A percentile compares a stretch with the other conserved stretches of the same genome.
These are phyloP conservation scores for Ceryle rudis DNA, from an alignment of 2,797 vertebrate genomes.

Conservation along the genomic window DNA sequence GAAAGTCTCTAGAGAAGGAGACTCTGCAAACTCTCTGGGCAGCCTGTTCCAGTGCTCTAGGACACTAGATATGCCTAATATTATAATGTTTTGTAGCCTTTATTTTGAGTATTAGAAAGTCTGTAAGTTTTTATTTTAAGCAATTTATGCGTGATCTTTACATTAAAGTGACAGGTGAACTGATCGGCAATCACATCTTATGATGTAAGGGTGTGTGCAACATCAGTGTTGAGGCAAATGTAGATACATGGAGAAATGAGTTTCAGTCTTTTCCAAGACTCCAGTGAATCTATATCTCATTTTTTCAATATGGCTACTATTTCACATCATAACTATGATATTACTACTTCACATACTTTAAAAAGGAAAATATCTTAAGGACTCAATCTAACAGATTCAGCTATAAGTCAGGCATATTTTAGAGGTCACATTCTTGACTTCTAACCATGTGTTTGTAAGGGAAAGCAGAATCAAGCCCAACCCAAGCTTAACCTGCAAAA, in stretches of 20 bases:
- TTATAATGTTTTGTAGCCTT: background rate
- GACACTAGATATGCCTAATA: background rate
- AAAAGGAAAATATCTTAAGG: background rate
- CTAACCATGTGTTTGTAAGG: background rate
- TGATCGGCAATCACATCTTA: background rate
- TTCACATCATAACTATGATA: background rate
- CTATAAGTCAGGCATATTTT: background rate
- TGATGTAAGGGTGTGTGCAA: background rate
- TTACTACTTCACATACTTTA: background rate
- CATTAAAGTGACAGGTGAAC: background rate
- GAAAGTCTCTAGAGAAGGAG: no score
- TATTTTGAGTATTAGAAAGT: background rate
- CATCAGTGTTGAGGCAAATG: background rate
- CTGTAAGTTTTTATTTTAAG: background rate
- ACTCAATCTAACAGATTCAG: background rate
- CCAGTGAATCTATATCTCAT: background rate
- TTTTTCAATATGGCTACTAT: background rate
- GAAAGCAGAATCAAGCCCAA: background rate
- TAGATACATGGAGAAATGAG: background rate
- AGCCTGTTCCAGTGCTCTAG: no score
- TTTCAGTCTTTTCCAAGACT: background rate
- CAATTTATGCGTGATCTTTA: background rate
- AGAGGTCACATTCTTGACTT: background rate
- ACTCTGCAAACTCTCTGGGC: no score
- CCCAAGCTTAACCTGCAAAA: background rate